Base-by-base conservation (phyloP, 2,888 invertebrate species). In the Invenusta paracnida region DNA sequence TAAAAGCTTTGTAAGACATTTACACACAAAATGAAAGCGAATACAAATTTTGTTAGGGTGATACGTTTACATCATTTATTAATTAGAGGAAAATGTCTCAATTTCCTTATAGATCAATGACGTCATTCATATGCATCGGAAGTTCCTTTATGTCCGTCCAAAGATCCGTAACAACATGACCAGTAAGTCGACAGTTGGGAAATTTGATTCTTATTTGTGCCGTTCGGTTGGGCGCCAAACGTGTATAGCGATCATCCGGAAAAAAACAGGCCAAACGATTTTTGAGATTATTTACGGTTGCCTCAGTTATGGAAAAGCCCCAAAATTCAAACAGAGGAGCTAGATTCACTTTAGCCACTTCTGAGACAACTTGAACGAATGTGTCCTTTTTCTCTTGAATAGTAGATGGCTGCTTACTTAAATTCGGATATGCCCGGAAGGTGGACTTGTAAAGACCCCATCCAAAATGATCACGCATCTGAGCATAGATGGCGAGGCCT, bases 401-500 rank as follows among this genome's bases (percentile, higher is more conserved):
- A 2, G 88, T 88, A 81, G 88, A 86, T 66, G 87, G 83, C 29
- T 11, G 85, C 28, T 31, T 84, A 13, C 88, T 87, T 23, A 83
- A 85, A 23, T 84, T 85, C 5, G 29, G 73, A 48, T 88, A 88
- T 31, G 87, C 67, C 29, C 84, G 31, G 86, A 88, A 89, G 1
- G 88, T 87, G 29, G 81, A 66, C 82, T 88, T 87, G 88, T 88
- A 89, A 29, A 85, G 29, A 0, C 85, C 87, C 88, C 88, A 89
- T n/a, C 88, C 88, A 82, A 89, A 88, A 67, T 87, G 83, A 5
- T 87, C 86, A 1, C 86, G 88, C 27, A 89, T 85, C 83, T 89
- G 88, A 13, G 87, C 88, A 85, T 89, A 89, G 0, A 88, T 82
- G 25, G 84, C 31, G 17, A 89, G 85, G 25, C 88, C 88, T 29